Evolutionary conservation across 2,797 vertebrate species (phyloP).

Genomic region (Sylvia borin): DNA sequence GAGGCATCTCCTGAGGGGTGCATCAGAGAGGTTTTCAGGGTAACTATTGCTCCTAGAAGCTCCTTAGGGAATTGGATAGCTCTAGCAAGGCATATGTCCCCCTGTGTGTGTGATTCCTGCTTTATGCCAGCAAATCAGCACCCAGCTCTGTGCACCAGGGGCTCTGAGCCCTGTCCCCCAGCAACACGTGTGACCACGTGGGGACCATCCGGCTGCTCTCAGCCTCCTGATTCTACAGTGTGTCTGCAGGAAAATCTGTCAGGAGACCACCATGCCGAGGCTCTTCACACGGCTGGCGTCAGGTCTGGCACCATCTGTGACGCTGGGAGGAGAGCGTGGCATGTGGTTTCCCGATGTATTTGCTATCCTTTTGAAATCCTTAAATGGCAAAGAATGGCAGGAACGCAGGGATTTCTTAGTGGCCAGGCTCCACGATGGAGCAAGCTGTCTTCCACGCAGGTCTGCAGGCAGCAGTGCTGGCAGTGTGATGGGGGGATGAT

Average conservation of each 20-base stretch:
- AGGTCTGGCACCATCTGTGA: background rate
- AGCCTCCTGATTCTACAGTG: background rate
- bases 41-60: background rate
- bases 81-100: background rate
- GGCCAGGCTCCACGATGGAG: background rate
- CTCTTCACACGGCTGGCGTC: background rate
- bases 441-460: background rate
- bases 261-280: background rate
- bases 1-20: background rate
- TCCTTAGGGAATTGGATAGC: background rate
- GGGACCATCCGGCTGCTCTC: background rate
- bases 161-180: background rate
- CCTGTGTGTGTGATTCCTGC: background rate
- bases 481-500: background rate
- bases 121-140: background rate
- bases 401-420: background rate
- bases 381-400: slow-evolving; percentile 14
- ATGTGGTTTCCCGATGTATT: fast-evolving
- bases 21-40: background rate
- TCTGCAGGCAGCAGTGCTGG: background rate
- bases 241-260: background rate
- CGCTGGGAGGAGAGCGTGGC: background rate
- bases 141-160: fast-evolving
- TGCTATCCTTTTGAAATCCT: background rate
- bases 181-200: fast-evolving